Base-by-base conservation (phyloP, 1,140 invertebrate genomes). In the Calephelis virginiensis region DNA sequence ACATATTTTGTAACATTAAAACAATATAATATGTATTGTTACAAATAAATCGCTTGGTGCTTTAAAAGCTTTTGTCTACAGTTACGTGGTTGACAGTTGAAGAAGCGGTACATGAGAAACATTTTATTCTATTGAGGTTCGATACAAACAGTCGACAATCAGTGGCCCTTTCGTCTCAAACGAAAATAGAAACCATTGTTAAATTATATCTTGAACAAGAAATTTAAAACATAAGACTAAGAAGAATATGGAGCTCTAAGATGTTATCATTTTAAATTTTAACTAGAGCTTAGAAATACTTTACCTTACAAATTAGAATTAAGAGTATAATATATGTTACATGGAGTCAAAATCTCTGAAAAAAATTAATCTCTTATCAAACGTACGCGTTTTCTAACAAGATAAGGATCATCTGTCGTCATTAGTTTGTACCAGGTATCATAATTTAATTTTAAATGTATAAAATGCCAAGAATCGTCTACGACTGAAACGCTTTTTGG, bases 141-240 rank as follows among this genome's bases (percentile, higher is more conserved):
- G 48, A 50, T 50, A 14, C 48, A 50, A 50, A 50, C 48, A 50
- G 48, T 50, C 48, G 48, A 50, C 48, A 50, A 48, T 50, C 0
- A 8, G 14, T 14, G 10, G 4, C n/a, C 6, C 4, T 50, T 17
- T 8, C 8, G 7, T 14, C 4, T 8, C 4, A 8, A 50, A 50
- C 6, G 14, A 50, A 14, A 50, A 14, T 50, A 8, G 14, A 17
- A 49, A 14, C 1, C n/a, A 7, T 8, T 8, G 12, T 8, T 17
- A 50, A 17, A 1, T 7, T 50, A 8, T 50, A 43, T 43, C 40
- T 43, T 43, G 40, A 6, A 43, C 8, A 50, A 17, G 9, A 50
- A 14, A 17, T 8, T 14, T 14, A 8, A 50, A 17, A 50, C 8
- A 17, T 14, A 5, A 43, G 40, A 43, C 7, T 43, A 43, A 43